Percentiles rank a stretch among this genome's conserved stretches.
These are phyloP conservation scores for Sorex araneus DNA, from an alignment of 2,113 vertebrate species.

Conservation along the genomic window DNA sequence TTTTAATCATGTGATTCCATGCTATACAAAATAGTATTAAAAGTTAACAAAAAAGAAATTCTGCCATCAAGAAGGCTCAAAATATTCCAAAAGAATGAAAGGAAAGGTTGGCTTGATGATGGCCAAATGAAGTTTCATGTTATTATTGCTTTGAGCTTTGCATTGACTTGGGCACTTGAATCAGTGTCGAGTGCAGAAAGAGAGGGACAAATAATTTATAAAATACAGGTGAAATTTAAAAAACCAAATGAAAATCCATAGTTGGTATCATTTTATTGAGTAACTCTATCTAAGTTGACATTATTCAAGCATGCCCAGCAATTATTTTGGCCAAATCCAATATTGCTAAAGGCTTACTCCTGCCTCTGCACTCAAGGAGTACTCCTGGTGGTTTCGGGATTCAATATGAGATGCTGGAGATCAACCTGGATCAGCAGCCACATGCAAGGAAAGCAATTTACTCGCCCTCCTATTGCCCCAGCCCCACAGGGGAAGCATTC, in stretches of 20 bases:
- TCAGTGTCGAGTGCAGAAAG: background rate
- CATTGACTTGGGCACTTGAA: background rate
- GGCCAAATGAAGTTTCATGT: slow-evolving; percentile 17
- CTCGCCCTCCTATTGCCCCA: too few species aligned
- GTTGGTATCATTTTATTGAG: slow-evolving; percentile 21
- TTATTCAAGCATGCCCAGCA: slow-evolving; percentile 15
- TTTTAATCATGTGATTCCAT: background rate
- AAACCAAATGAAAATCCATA: background rate
- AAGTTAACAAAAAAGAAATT: background rate
- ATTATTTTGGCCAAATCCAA: background rate
- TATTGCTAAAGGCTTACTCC: too few species aligned
- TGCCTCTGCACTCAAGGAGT: too few species aligned
- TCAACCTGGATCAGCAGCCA: too few species aligned
- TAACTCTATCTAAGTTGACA: slow-evolving; percentile 5
- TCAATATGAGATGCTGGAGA: too few species aligned
- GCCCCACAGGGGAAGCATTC: rapidly evolving
- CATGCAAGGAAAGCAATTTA: too few species aligned
- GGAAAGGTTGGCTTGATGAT: background rate
- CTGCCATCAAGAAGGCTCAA: slow-evolving; percentile 8
- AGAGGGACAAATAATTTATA: background rate
- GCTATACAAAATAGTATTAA: slow-evolving; percentile 11
- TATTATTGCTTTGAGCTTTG: background rate
- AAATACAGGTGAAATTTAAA: slow-evolving; percentile 14
- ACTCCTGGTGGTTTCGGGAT: too few species aligned
- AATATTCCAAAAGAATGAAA: background rate